Conservation (phyloP, 1,140 invertebrate genomes). For the Drosophila pseudoananassae region DNA sequence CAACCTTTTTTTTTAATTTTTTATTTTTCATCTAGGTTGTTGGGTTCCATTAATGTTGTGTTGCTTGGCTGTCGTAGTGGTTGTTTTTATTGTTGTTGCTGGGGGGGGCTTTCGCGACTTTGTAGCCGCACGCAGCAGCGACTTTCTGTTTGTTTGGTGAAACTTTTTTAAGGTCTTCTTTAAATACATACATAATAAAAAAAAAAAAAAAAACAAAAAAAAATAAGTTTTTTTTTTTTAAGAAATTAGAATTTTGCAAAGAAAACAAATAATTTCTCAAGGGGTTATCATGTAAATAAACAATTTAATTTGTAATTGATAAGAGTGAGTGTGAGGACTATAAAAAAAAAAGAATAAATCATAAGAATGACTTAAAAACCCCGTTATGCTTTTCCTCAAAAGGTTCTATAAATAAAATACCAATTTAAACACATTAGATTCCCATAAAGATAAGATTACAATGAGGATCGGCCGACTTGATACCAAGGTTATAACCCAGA, state of each 20-base stretch:
- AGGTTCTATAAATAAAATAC: neutral
- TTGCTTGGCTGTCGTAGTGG: constrained; percentile 34
- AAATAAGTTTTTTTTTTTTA: constrained; percentile 12
- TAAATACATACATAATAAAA: constrained; percentile 59
- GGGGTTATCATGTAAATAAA: neutral
- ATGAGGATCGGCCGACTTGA: neutral
- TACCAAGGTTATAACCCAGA: constrained; percentile 1
- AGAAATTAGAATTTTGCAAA: constrained; percentile 5
- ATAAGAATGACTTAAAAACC: constrained; percentile 3
- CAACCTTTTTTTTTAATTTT: constrained; percentile 47
- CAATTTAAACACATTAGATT: neutral
- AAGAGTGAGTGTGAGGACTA: neutral
- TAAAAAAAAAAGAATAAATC: neutral
- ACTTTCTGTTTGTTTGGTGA: constrained; percentile 79
- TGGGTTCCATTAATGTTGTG: constrained; percentile 42
- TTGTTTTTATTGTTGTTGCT: constrained; percentile 42
- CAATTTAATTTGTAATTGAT: neutral
- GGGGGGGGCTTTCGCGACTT: constrained; percentile 61
- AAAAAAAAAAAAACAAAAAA: constrained; percentile 46
- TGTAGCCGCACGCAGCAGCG: constrained; percentile 40
- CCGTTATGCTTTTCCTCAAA: neutral
- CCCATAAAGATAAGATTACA: neutral
- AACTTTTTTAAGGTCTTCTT: constrained; percentile 75
- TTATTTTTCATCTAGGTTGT: constrained; percentile 50
- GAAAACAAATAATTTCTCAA: neutral